Base-by-base conservation (phyloP, 2,888 invertebrate species). In the Tetheella fluctuosa region DNA sequence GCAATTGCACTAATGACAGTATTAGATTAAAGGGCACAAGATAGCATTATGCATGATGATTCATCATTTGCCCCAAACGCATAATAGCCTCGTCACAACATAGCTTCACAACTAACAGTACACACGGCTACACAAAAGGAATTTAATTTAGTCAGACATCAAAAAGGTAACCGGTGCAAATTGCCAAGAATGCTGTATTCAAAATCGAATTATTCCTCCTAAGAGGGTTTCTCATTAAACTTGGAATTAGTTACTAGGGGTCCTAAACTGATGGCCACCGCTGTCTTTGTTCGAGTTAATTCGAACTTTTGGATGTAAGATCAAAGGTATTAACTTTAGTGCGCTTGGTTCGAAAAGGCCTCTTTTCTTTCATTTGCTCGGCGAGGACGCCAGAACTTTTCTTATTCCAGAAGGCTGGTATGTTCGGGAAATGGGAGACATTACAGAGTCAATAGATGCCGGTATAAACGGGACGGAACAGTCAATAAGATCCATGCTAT, bases 381-480 rank as follows among this genome's bases (percentile, higher is more conserved):
- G 71, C 76, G 80, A 74, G 77, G 79, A 77, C 75, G 82, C 83
- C 83, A 81, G 84, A 89, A 91, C 88, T 91, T 92, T 91, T 89
- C 90, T 89, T 90, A 89, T 90, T 88, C 85, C 82, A 81, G 78
- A 83, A 83, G 86, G 85, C 86, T 85, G 85, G 84, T 83, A 70
- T 75, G 81, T 89, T 89, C 85, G 86, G 88, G 90, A 91, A 91
- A 91, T 90, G 89, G 89, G 87, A 82, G 87, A 89, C 89, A 90
- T 91, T 91, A 91, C 87, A 67, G 86, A 90, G 89, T 90, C 90
- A 90, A 91, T 90, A 89, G 90, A 85, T 81, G 83, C 79, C 78
- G 82, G 83, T 82, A 82, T 81, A 82, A 84, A 80, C 85, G 85
- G 34, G 83, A 85, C 79, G 80, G 84, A 83, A 84, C 86, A 87